Percentiles rank a stretch among this genome's conserved stretches.
Evolutionary conservation across 2,888 invertebrate species (phyloP).

Genomic region (Eupeodes luniger): DNA sequence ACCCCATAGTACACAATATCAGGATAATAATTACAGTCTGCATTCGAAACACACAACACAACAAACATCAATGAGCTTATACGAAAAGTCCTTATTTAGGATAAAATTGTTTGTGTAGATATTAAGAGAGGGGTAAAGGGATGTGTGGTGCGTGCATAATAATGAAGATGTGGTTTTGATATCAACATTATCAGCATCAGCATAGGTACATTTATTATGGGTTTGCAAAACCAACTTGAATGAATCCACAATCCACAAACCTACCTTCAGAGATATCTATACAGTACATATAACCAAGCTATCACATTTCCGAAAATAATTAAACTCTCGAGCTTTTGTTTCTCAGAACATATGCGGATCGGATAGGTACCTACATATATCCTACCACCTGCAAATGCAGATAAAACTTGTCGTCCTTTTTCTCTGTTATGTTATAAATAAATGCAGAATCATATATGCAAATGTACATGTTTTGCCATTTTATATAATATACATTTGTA

Average conservation of each 20-base stretch:
- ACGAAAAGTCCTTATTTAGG: not conserved
- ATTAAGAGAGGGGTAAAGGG: not conserved
- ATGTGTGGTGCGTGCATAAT: not conserved
- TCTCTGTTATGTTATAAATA: not conserved
- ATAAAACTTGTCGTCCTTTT: conserved; percentile 38
- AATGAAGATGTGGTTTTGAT: conserved; percentile 40
- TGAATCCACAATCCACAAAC: not conserved
- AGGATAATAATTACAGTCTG: conserved; percentile 40
- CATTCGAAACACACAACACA: not conserved
- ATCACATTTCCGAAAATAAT: conserved; percentile 67
- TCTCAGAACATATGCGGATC: conserved; percentile 1
- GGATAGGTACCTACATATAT: not conserved
- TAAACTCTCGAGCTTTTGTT: conserved; percentile 64
- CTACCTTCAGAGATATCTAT: too few relatives aligned
- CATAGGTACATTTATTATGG: not conserved
- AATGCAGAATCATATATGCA: not conserved
- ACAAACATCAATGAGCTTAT: not conserved
- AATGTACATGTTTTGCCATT: conserved; percentile 27
- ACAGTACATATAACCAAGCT: conserved; percentile 9
- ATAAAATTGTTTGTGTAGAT: not conserved
- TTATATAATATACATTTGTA: not conserved
- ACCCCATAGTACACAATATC: conserved; percentile 24
- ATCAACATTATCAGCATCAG: not conserved
- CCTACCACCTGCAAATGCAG: conserved; percentile 58
- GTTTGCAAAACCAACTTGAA: not conserved